Evolutionary conservation across 2,888 invertebrate species (phyloP), one percentile per base, ranked within the genome.

Genomic region (Cephus spinipes): DNA sequence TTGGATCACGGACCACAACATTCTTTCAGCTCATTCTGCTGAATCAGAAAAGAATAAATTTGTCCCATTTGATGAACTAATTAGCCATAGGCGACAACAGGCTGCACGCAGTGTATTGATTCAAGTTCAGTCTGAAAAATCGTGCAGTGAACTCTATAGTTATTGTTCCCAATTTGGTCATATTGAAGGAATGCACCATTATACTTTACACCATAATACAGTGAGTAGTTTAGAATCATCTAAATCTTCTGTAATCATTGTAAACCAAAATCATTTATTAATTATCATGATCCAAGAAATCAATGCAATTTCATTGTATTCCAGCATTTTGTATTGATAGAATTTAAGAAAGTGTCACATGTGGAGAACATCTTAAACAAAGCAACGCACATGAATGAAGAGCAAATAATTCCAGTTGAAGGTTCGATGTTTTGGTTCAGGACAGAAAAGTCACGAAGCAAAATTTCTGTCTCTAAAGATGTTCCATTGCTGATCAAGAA

Each of bases 381-480:
- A 4, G 94, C 95, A 83, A 92, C 93, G 0, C 94, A 95, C 87
- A 92, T 94, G 74, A 93, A 94, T 77, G 93, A 94, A 55, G 82
- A 92, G 15, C 93, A 94, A 32, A 92, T 94, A 4, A 93, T 96
- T 87, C 95, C 96, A 0, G 93, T 95, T 0, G 92, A 93, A 15
- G 96, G 96, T 0, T 94, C 94, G 3, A 95, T 96, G 88, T 88
- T 97, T 6, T 96, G 96, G 96, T 96, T 96, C 88, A 92, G 94
- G 79, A 93, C 94, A 0, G 88, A 89, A 2, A 0, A 92, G 86
- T 89, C 77, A 88, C 89, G 69, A 90, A 87, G 77, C 85, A 84
- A 15, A 68, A 75, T 3, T 34, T 77, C 2, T 83, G 87, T 0
- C 80, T 71, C 15, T 55, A 73, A 79, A 78, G 69, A 83, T 4